phyloP scores from a whole-genome alignment of 2,113 vertebrate genomes.

The Leptobrachium leishanense region DNA sequence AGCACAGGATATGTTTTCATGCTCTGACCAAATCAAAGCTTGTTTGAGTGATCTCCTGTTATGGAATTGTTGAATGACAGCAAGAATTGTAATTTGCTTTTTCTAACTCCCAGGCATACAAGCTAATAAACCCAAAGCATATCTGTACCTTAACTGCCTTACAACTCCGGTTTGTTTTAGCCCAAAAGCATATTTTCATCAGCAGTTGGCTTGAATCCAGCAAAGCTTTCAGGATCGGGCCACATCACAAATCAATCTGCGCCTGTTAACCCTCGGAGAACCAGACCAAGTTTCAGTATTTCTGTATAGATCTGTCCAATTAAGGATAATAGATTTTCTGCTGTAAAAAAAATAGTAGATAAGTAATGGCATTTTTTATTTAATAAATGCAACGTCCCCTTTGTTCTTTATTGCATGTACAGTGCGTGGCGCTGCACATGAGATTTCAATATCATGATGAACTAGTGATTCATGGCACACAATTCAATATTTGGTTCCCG shows the following conservation, averaged over 20 bases:
- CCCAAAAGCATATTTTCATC: conserved; percentile 23
- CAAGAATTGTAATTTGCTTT: conserved; percentile 28
- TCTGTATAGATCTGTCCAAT: not conserved
- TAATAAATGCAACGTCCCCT: not conserved
- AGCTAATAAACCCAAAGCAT: conserved; percentile 25
- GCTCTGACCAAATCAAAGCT: conserved; percentile 37
- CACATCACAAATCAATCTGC: conserved; percentile 23
- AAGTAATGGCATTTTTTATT: not conserved
- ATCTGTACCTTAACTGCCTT: conserved; percentile 6
- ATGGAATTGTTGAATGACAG: conserved; percentile 35
- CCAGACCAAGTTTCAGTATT: not conserved
- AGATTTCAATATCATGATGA: not conserved
- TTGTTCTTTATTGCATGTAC: not conserved
- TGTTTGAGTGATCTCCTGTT: conserved; percentile 37
- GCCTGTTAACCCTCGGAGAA: conserved; percentile 24
- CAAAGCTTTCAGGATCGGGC: conserved; percentile 32
- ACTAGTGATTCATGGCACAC: not conserved
- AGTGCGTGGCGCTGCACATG: not conserved
- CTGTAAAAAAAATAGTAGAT: not conserved
- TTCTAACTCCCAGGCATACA: conserved; percentile 1
- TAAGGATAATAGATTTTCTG: not conserved
- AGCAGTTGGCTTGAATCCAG: conserved; percentile 32
- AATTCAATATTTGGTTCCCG: not conserved
- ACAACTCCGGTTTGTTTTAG: conserved; percentile 23
- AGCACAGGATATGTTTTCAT: conserved; percentile 39